Percentiles rank a stretch among this genome's conserved stretches.
Conservation (phyloP, 2,113 vertebrate species). For the Saguinus imperator region DNA sequence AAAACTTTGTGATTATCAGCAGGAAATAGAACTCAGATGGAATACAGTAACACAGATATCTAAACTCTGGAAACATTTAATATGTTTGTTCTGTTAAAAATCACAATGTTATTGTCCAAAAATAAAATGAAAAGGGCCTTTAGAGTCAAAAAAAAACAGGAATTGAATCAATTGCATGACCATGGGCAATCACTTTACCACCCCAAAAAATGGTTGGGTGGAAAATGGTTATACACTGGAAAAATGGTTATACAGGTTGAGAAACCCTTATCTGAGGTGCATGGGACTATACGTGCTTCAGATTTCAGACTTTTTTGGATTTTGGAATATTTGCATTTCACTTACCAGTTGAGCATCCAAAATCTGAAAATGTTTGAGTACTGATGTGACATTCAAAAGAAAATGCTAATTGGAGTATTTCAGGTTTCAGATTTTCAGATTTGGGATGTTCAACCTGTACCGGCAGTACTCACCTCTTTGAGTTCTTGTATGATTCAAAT, state of each 20-base stretch:
- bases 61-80: neutral
- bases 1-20: neutral
- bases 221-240: neutral
- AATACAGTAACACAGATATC: neutral
- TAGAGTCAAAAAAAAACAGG: neutral
- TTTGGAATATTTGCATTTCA: neutral
- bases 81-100: neutral
- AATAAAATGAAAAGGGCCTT: neutral
- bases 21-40: neutral
- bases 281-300: neutral
- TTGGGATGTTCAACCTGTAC: neutral
- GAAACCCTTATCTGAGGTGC: neutral
- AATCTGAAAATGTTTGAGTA: neutral
- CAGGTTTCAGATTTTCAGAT: neutral
- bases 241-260: neutral
- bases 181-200: neutral
- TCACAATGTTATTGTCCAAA: neutral
- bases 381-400: neutral
- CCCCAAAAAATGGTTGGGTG: accelerated
- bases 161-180: accelerated
- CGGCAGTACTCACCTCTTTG: neutral
- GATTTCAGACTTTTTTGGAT: neutral
- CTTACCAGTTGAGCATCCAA: neutral
- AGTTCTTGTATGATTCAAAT: neutral
- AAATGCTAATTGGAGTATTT: neutral